Evolutionary conservation across 2,888 invertebrate genomes (phyloP), one percentile per base, ranked within the genome.

Genomic region (Ichneumoninae sp.): DNA sequence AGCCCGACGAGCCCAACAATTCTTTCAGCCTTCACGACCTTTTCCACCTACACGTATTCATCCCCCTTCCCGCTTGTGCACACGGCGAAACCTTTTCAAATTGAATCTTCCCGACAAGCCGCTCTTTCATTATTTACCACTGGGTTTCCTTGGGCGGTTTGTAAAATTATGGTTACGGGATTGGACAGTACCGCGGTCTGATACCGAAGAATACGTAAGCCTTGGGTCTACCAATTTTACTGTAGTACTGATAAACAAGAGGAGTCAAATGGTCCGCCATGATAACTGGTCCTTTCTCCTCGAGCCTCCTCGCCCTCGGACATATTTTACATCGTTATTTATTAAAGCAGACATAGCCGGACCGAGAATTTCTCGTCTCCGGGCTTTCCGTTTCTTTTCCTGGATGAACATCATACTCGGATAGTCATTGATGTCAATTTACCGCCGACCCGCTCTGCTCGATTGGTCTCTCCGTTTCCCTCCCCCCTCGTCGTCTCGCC

Each of bases 81-180:
- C 54, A 62, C 44, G 57, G 44, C 50, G 30, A 71, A 52, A 78
- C 80, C 83, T 84, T 86, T 87, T 89, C 89, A 91, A 92, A 92
- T 92, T 92, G 89, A 92, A 92, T 92, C 89, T 90, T 89, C 90
- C 88, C 87, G 86, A 89, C 89, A 90, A 90, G 88, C 88, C 84
- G 87, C 85, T 90, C 85, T 88, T 91, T 91, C 89, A 92, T 92
- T 92, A 92, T 92, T 92, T 90, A 92, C 86, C 87, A 88, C 88
- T 88, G 89, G 89, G 44, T 89, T 88, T 91, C 89, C 88, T 89
- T 86, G 86, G 89, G 89, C 90, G 90, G 89, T 91, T 92, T 91
- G 89, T 89, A 91, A 91, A 91, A 91, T 92, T 91, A 91, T 91
- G 90, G 89, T 92, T 91, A 89, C 89, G 89, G 88, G 89, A 91